phyloP scores from a whole-genome alignment of 2,888 invertebrate genomes.

The Macrostomum cliftonense region DNA sequence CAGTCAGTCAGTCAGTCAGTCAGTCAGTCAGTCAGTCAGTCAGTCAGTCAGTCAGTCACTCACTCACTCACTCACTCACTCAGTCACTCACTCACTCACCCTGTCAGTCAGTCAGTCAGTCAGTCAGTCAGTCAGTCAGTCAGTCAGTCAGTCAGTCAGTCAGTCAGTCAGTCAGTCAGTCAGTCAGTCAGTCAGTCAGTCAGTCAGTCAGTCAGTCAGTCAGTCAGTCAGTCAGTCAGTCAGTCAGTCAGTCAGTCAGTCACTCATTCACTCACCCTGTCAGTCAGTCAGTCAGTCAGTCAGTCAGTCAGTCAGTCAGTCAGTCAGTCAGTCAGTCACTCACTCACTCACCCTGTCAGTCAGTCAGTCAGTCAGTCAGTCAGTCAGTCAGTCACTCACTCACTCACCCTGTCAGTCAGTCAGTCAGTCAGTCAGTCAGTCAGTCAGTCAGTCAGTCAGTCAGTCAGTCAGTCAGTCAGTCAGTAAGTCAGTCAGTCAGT shows the following conservation, averaged over 20 bases:
- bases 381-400: constrained; percentile 1
- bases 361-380: constrained; percentile 40
- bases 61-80: no score
- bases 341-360: no score
- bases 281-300: background rate
- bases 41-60: no score
- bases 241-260: background rate
- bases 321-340: no score
- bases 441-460: constrained; percentile 1
- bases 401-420: background rate
- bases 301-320: no score
- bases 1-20: background rate
- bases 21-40: no score
- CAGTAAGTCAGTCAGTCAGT: background rate
- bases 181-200: constrained; percentile 7
- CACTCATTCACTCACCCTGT: background rate
- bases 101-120: constrained; percentile 40
- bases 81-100: no score
- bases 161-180: background rate
- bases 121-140: constrained; percentile 1
- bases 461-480: constrained; percentile 5
- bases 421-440: no score
- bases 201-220: background rate
- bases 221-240: background rate
- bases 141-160: no score